Conservation (phyloP, 2,888 invertebrate genomes). For the Rosalia funebris region DNA sequence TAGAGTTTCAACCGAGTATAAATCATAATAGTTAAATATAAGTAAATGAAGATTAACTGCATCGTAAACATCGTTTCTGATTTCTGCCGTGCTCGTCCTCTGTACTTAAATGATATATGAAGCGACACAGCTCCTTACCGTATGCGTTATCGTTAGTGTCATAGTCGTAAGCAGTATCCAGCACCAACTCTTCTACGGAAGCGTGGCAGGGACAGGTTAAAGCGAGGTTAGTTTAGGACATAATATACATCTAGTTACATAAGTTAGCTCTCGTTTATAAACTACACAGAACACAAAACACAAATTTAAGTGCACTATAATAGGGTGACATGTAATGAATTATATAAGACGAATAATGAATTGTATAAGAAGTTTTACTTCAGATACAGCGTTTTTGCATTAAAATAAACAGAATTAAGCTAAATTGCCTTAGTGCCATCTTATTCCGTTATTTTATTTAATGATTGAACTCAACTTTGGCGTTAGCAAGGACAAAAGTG, state of each 20-base stretch:
- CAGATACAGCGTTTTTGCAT: too few species aligned
- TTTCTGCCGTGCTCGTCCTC: slow-evolving; percentile 16
- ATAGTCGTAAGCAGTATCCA: slow-evolving; percentile 64
- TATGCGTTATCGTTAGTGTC: slow-evolving; percentile 53
- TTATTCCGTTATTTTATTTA: too few species aligned
- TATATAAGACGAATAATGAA: too few species aligned
- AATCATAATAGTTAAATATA: slow-evolving; percentile 6
- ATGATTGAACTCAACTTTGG: too few species aligned
- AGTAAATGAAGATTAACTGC: slow-evolving; percentile 17
- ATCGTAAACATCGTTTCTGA: slow-evolving; percentile 23
- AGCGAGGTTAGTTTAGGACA: slow-evolving; percentile 42
- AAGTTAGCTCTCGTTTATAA: slow-evolving; percentile 12
- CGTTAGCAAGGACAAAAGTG: too few species aligned
- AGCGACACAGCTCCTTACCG: slow-evolving; percentile 46
- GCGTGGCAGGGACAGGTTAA: slow-evolving; percentile 49
- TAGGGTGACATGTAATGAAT: too few species aligned
- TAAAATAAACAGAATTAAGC: too few species aligned
- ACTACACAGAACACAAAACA: slow-evolving; percentile 18
- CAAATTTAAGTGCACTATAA: slow-evolving; percentile 9
- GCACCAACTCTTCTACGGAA: slow-evolving; percentile 63
- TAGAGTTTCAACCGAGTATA: slow-evolving; percentile 2
- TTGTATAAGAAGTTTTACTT: not conserved
- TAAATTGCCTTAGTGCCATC: too few species aligned
- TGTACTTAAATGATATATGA: slow-evolving; percentile 14
- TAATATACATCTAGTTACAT: slow-evolving; percentile 29